phyloP scores from a whole-genome alignment of 2,113 vertebrate genomes.

The human region GRCh38 chr4:186069501-186070000 shows the following conservation, averaged over 20 bases:
- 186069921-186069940: neutral
- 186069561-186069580: neutral
- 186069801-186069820: neutral
- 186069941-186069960: neutral
- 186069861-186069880: neutral
- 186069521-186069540: neutral
- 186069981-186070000: neutral
- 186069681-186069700: neutral
- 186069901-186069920: neutral
- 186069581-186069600: neutral
- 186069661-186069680: neutral
- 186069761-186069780: neutral
- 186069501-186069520: neutral
- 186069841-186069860: rapidly evolving
- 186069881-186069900: neutral
- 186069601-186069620: neutral
- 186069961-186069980: neutral
- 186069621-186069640: neutral
- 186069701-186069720: neutral
- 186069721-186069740: neutral
- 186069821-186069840: neutral
- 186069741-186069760: neutral
- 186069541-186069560: neutral
- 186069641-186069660: neutral
- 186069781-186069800: neutral